Conservation (phyloP, 2,888 invertebrate species). For the Eupithecia insigniata region DNA sequence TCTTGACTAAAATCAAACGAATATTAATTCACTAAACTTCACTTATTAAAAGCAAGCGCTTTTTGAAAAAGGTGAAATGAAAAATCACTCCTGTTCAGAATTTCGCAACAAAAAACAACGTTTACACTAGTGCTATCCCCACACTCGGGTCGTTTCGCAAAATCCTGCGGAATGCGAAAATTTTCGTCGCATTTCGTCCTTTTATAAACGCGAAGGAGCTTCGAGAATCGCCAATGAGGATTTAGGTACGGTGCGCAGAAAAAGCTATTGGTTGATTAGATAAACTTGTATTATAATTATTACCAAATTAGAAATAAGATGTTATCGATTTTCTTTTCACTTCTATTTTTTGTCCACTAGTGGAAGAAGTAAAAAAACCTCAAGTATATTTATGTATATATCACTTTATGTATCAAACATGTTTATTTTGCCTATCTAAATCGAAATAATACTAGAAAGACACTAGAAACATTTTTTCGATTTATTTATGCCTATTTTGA, state of each 20-base stretch:
- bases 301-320: too few species aligned
- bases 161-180: slow-evolving; percentile 65
- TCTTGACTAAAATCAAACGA: neutral
- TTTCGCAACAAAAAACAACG: neutral
- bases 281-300: too few species aligned
- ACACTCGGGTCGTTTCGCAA: slow-evolving; percentile 45
- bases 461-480: neutral
- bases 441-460: too few species aligned
- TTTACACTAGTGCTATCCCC: slow-evolving; percentile 9
- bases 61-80: neutral
- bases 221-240: slow-evolving; percentile 70
- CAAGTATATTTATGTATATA: too few species aligned
- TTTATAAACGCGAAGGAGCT: slow-evolving; percentile 70
- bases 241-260: slow-evolving; percentile 63
- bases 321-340: too few species aligned
- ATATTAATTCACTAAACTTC: neutral
- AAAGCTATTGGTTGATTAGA: slow-evolving; percentile 33
- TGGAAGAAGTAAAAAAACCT: too few species aligned
- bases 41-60: neutral
- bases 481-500: too few species aligned
- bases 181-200: slow-evolving; percentile 62
- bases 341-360: too few species aligned
- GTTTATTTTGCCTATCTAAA: too few species aligned
- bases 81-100: neutral
- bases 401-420: too few species aligned